These are phyloP conservation scores for Pteronura brasiliensis DNA, from an alignment of 2,113 vertebrate genomes.

Conservation along the genomic window DNA sequence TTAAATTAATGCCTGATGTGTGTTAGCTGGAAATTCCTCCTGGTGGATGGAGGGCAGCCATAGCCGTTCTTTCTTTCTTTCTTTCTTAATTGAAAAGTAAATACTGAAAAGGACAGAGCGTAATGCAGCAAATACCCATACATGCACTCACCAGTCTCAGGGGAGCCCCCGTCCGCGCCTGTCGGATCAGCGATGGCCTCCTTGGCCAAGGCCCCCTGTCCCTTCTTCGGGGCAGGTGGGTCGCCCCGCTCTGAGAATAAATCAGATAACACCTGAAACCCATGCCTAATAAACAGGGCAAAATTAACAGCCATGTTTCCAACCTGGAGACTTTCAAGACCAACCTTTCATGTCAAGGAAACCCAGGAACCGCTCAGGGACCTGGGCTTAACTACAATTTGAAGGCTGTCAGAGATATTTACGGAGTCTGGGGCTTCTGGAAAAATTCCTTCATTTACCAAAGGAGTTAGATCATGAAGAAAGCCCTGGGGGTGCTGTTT, in stretches of 20 bases:
- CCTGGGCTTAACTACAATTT: constrained; percentile 74
- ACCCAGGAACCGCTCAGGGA: constrained; percentile 36
- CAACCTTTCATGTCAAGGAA: constrained; percentile 56
- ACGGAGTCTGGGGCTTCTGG: constrained; percentile 76
- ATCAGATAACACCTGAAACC: constrained; percentile 46
- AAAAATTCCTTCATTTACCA: constrained; percentile 76
- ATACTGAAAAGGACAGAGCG: not conserved
- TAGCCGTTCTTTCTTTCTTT: not conserved
- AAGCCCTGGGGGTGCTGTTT: constrained; percentile 72
- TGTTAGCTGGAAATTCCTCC: not conserved
- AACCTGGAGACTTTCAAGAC: constrained; percentile 66
- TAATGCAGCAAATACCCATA: not conserved
- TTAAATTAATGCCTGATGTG: constrained; percentile 9
- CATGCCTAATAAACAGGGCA: constrained; percentile 50
- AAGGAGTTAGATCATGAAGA: constrained; percentile 79
- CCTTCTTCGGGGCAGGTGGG: not conserved
- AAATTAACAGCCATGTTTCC: constrained; percentile 73
- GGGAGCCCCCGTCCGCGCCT: not conserved
- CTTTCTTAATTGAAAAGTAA: constrained; percentile 27
- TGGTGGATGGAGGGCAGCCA: not conserved
- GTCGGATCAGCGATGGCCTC: not conserved
- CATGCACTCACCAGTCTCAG: rapidly evolving
- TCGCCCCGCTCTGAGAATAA: constrained; percentile 21
- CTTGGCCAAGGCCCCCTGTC: not conserved
- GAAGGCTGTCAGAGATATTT: constrained; percentile 79